Base-by-base conservation (phyloP, 2,113 vertebrate genomes). In the Pholis gunnellus region DNA sequence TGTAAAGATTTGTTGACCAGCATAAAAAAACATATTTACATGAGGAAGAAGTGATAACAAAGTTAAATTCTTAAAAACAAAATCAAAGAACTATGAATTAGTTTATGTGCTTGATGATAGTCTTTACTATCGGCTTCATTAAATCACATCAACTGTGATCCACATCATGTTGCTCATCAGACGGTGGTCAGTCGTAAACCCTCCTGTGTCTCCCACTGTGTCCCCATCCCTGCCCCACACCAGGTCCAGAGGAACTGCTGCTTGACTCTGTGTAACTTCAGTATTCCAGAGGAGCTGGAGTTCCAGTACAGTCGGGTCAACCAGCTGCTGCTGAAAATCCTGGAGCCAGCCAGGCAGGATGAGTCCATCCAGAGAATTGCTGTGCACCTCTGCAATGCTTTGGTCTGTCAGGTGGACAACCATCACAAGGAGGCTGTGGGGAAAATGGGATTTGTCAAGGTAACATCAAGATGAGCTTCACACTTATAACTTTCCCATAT, bases 341-440 rank as follows among this genome's bases (percentile, higher is more conserved):
- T 99, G 80, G 98, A 96, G 92, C 97, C 97, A 5, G 95, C 96
- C 0, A 93, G 97, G 75, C 98, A 99, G 94, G 98, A 99, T 0
- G 98, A 99, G 93, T 99, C 98, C 0, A 99, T 99, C 94, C 98
- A 99, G 95, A 97, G 98, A 72, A 99, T 99, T 0, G 98, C 98
- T 0, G 98, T 99, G 63, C 98, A 99, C 88, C 96, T 99, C 78
- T 99, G 98, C 90, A 99, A 99, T 0, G 98, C 98, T 27, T 89
- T 99, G 86, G 98, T 99, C 89, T 99, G 98, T 92, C 98, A 99
- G 94, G 98, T 99, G 93, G 98, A 99, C 95, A 99, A 99, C 0
- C 97, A 99, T 85, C 98, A 99, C 91, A 99, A 99, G 83, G 98
- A 99, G 85, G 97, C 97, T 0, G 98, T 99, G 84, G 98, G 98